Percentiles rank a stretch among this genome's conserved stretches.
phyloP scores from a whole-genome alignment of 2,888 invertebrate genomes.

The Cerceris rybyensis region DNA sequence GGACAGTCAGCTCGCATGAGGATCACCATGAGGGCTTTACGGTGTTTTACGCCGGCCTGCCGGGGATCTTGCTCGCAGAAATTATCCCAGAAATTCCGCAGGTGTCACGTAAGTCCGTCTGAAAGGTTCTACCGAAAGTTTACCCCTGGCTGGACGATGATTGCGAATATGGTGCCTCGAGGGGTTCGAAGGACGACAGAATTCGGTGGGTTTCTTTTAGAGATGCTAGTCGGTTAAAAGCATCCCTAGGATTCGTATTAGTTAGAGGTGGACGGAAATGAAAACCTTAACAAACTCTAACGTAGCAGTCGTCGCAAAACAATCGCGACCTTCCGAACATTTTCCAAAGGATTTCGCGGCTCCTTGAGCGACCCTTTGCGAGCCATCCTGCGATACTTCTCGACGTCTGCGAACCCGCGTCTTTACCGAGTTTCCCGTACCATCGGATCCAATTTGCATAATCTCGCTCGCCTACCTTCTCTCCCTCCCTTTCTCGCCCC shows the following conservation, averaged over 20 bases:
- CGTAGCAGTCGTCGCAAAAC: background rate
- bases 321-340: conserved; percentile 17
- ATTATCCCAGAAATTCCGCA: conserved; percentile 55
- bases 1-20: too few species aligned
- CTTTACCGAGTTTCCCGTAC: conserved; percentile 47
- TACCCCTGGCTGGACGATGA: background rate
- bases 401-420: conserved; percentile 50
- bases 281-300: too few species aligned
- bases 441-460: conserved; percentile 69
- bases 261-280: too few species aligned
- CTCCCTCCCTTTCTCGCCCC: conserved; percentile 30
- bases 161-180: too few species aligned
- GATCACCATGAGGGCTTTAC: conserved; percentile 42
- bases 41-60: conserved; percentile 45
- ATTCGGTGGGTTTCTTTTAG: too few species aligned
- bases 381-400: conserved; percentile 36
- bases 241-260: too few species aligned
- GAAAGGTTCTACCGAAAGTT: conserved; percentile 42
- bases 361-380: conserved; percentile 23
- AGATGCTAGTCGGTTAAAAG: too few species aligned
- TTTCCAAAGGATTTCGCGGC: conserved; percentile 39
- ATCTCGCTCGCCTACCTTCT: conserved; percentile 53
- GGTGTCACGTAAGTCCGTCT: conserved; percentile 48
- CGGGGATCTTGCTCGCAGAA: conserved; percentile 44
- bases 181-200: too few species aligned